Percentiles rank a stretch among this genome's conserved stretches.
Evolutionary conservation across 2,797 vertebrate species (phyloP).

Genomic region (Darevskia nairensis): DNA sequence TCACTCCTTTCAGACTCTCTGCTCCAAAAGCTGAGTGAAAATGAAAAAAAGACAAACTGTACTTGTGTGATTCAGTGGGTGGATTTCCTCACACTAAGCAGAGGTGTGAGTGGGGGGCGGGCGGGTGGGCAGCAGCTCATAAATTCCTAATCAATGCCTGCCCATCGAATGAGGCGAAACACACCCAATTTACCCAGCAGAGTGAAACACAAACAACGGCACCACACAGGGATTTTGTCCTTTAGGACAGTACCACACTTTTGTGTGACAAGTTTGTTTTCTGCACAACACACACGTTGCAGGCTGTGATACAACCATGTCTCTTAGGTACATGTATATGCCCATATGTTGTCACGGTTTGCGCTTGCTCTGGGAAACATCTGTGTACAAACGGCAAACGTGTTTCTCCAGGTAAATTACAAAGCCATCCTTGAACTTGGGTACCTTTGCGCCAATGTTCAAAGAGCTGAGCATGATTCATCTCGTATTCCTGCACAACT

Average conservation of each 20-base stretch:
- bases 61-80: neutral
- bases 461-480: neutral
- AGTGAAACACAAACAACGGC: neutral
- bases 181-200: neutral
- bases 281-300: neutral
- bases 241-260: neutral
- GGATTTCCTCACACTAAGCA: neutral
- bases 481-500: too few species aligned
- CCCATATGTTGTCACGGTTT: too few species aligned
- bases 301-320: too few species aligned
- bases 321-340: too few species aligned
- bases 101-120: neutral
- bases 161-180: neutral
- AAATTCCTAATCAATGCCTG: neutral
- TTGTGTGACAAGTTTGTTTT: neutral
- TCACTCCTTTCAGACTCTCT: neutral
- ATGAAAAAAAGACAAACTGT: neutral
- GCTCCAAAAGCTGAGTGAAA: neutral
- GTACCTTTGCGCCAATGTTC: neutral
- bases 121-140: too few species aligned
- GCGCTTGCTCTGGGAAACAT: neutral
- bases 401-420: neutral
- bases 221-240: neutral
- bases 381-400: neutral
- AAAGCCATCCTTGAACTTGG: neutral